A percentile compares a stretch with the other conserved stretches of the same genome.
Evolutionary conservation across 2,113 vertebrate species (phyloP).

Genomic region (Vimba vimba): DNA sequence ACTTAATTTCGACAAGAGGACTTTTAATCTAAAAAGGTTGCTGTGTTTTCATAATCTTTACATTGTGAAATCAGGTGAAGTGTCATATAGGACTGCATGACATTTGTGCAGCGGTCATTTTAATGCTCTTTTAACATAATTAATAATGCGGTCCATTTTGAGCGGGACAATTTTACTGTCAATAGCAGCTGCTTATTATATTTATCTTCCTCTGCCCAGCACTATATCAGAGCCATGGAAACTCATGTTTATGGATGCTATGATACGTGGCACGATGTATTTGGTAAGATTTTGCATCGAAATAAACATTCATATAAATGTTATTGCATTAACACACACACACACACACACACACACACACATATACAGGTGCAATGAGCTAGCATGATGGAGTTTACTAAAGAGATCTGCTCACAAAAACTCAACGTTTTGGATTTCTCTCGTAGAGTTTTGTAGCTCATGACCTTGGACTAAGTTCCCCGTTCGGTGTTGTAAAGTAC

Average conservation of each 20-base stretch:
- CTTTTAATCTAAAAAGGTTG: slow-evolving; percentile 47
- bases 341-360: too few species aligned
- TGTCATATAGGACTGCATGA: background rate
- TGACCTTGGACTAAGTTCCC: slow-evolving; percentile 83
- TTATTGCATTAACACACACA: background rate
- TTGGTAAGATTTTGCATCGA: slow-evolving; percentile 74
- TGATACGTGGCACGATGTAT: slow-evolving; percentile 83
- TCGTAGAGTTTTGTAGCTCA: slow-evolving; percentile 85
- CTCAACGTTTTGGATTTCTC: background rate
- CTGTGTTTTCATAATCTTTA: slow-evolving; percentile 31
- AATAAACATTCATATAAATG: background rate
- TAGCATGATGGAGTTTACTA: background rate
- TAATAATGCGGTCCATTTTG: slow-evolving; percentile 66
- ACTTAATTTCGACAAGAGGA: background rate
- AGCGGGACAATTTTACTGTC: slow-evolving; percentile 66
- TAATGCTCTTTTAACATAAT: background rate
- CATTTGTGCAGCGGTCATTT: background rate
- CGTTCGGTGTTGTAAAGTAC: slow-evolving; percentile 81
- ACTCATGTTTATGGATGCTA: slow-evolving; percentile 90
- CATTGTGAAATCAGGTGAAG: background rate
- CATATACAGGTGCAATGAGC: background rate
- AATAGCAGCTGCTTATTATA: slow-evolving; percentile 82
- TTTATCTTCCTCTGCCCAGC: slow-evolving; percentile 88
- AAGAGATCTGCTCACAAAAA: background rate
- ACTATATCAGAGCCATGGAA: slow-evolving; percentile 88